Evolutionary conservation across 2,797 vertebrate species (phyloP).

Genomic region (Enteromius unitaeniatus): DNA sequence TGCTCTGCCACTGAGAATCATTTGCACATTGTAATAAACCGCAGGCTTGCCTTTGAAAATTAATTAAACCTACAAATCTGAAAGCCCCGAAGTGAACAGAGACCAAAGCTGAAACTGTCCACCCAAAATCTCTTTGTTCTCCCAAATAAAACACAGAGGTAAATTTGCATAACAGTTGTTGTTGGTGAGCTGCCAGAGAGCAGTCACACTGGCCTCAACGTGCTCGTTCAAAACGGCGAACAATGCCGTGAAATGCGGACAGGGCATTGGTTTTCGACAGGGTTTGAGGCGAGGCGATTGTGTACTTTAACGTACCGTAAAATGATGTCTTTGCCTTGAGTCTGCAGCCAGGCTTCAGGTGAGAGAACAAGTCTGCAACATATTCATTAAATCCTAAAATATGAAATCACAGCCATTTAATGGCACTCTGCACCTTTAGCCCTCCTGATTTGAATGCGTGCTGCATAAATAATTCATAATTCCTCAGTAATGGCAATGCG

Average conservation of each 20-base stretch:
- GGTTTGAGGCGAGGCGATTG: slow-evolving; percentile 59
- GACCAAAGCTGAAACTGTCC: slow-evolving; percentile 45
- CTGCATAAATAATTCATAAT: slow-evolving; percentile 70
- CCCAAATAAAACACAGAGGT: slow-evolving; percentile 57
- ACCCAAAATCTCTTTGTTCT: slow-evolving; percentile 57
- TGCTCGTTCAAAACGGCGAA: slow-evolving; percentile 12
- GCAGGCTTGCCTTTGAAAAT: slow-evolving; percentile 64
- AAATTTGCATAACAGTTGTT: slow-evolving; percentile 54
- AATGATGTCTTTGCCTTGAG: slow-evolving; percentile 62
- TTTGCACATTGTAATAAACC: slow-evolving; percentile 66
- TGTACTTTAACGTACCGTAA: slow-evolving; percentile 70
- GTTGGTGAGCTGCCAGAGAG: slow-evolving; percentile 41
- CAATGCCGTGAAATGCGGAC: slow-evolving; percentile 67
- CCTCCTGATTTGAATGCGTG: slow-evolving; percentile 69
- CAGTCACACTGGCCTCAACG: slow-evolving; percentile 6
- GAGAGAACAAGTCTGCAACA: slow-evolving; percentile 60
- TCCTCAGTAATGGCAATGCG: slow-evolving; percentile 68
- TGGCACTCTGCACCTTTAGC: slow-evolving; percentile 70
- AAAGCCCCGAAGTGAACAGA: slow-evolving; percentile 51
- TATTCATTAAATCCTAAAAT: slow-evolving; percentile 77
- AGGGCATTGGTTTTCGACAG: slow-evolving; percentile 38
- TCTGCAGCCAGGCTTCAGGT: slow-evolving; percentile 35
- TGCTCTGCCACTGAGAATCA: slow-evolving; percentile 55
- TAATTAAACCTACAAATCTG: slow-evolving; percentile 65
- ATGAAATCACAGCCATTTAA: slow-evolving; percentile 73